Evolutionary conservation across 2,113 vertebrate species (phyloP).

Genomic region (Neoarius graeffei): DNA sequence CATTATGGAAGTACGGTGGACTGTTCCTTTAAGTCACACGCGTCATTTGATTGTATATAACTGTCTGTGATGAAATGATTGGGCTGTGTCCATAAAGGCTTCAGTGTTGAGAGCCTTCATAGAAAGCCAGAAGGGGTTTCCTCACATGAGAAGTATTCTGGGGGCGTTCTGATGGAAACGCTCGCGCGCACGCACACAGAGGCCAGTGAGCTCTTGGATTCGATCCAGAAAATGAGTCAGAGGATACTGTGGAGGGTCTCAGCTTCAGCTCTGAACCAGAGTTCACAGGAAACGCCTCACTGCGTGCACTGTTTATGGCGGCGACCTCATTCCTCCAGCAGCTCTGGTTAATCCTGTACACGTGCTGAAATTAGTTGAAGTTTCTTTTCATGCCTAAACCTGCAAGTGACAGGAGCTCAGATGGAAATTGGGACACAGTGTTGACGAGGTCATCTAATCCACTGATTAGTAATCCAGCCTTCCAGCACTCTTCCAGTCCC

Average conservation of each 20-base stretch:
- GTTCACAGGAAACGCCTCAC: not conserved
- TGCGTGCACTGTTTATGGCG: not conserved
- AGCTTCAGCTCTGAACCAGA: not conserved
- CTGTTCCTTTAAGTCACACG: not conserved
- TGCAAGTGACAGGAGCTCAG: not conserved
- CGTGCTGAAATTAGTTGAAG: too few species aligned
- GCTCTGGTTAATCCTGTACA: not conserved
- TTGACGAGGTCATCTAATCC: not conserved
- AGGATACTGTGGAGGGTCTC: not conserved
- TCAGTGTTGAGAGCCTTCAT: not conserved
- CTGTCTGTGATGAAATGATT: not conserved
- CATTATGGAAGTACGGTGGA: too few species aligned
- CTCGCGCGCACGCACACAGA: not conserved
- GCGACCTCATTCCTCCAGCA: not conserved
- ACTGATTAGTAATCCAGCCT: not conserved
- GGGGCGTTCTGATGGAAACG: slow-evolving; percentile 23
- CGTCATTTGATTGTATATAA: too few species aligned
- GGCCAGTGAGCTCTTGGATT: not conserved
- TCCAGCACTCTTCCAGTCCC: not conserved
- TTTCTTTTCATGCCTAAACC: not conserved
- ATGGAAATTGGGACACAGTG: not conserved
- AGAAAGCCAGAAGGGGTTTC: not conserved
- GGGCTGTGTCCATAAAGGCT: not conserved
- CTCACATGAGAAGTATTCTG: slow-evolving; percentile 17
- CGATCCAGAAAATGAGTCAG: slow-evolving; percentile 40